These are phyloP conservation scores for Eulacestoma nigropectus DNA, from an alignment of 2,113 vertebrate species.

Conservation along the genomic window DNA sequence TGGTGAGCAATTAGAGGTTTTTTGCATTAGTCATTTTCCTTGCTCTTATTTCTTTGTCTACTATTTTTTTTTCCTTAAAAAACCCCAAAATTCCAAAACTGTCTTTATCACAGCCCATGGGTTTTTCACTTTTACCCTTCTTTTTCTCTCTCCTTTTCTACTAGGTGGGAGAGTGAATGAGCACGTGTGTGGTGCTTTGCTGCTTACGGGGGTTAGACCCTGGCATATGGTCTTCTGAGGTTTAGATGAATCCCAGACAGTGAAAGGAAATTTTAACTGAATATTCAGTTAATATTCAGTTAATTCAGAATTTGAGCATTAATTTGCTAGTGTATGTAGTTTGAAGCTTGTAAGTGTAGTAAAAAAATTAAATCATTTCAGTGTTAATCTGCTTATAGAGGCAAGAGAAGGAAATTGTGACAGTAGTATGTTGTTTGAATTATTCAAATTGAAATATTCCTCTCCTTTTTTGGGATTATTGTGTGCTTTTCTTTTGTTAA, in stretches of 20 bases:
- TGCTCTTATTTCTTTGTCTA: not conserved
- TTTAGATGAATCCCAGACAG: not conserved
- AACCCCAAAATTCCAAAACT: fast-evolving
- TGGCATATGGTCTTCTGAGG: not conserved
- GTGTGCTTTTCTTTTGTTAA: not conserved
- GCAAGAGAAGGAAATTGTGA: not conserved
- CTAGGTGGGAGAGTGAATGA: not conserved
- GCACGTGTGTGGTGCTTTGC: not conserved
- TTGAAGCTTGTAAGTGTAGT: not conserved
- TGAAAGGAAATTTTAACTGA: not conserved
- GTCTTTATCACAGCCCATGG: not conserved
- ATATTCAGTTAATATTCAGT: too few species aligned
- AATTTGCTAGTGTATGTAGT: not conserved
- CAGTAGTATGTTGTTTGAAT: not conserved
- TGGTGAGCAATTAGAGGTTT: fast-evolving
- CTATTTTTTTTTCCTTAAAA: not conserved
- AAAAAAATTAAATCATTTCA: not conserved
- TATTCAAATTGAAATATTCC: not conserved
- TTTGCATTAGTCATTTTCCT: not conserved
- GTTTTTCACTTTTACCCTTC: not conserved
- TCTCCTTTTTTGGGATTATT: not conserved
- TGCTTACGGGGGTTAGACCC: fast-evolving
- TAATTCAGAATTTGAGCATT: not conserved
- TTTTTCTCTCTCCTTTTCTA: not conserved
- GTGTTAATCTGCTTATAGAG: not conserved